These are phyloP conservation scores for Drosophila santomea DNA, from an alignment of 1,140 invertebrate genomes.

Conservation along the genomic window DNA sequence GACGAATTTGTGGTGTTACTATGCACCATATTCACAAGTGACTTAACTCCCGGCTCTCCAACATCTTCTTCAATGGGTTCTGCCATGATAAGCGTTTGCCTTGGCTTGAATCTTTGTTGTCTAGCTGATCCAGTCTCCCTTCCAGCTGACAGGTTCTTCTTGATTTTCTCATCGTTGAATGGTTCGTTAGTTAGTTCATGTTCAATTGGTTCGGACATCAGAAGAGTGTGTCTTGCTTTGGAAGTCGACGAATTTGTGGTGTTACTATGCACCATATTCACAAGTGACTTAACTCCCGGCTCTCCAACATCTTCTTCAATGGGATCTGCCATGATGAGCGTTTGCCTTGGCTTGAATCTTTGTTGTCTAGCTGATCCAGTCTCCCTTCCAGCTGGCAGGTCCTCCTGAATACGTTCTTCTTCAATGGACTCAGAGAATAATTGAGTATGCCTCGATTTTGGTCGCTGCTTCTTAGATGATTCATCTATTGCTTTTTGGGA, in stretches of 20 bases:
- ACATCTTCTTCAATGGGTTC: constrained; percentile 36
- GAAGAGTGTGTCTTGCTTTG: background rate
- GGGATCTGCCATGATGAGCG: constrained; percentile 14
- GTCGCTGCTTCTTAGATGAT: background rate
- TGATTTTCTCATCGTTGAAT: background rate
- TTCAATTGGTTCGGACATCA: constrained; percentile 1
- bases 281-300: background rate
- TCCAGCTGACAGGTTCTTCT: background rate
- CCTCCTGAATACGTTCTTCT: constrained; percentile 1
- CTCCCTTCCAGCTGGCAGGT: background rate
- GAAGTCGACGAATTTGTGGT: background rate
- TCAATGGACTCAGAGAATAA: background rate
- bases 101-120: background rate
- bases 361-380: background rate
- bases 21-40: background rate
- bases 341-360: constrained; percentile 3
- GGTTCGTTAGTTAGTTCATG: too few relatives aligned
- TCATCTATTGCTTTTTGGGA: background rate
- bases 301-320: constrained; percentile 26
- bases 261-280: background rate
- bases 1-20: background rate
- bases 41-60: background rate
- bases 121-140: background rate
- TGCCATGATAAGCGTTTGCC: constrained; percentile 12
- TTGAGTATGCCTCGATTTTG: background rate